phyloP scores from a whole-genome alignment of 92 coral and sea anemone species.

The Zoanthus gigantus region DNA sequence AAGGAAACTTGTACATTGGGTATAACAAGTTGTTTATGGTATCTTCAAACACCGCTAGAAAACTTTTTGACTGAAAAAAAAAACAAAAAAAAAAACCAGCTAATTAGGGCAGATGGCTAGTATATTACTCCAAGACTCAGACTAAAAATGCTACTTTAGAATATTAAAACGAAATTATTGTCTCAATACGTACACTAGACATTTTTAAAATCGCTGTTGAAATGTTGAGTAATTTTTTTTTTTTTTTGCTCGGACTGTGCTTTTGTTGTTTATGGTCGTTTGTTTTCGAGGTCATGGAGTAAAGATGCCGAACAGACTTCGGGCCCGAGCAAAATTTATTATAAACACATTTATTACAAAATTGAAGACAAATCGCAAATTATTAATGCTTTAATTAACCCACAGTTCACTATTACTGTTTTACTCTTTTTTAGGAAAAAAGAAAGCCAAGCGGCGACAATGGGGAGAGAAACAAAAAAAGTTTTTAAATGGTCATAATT shows the following conservation, averaged over 20 bases:
- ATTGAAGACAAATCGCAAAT: not conserved
- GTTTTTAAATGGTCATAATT: not conserved
- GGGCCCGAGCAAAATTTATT: not conserved
- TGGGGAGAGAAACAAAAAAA: not conserved
- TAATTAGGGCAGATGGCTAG: not conserved
- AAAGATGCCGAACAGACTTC: too few species aligned
- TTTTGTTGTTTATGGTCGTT: too few species aligned
- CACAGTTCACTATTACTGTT: not conserved
- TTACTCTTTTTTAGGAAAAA: not conserved
- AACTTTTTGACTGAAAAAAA: constrained; percentile 23
- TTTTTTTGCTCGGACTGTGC: too few species aligned
- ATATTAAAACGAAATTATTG: too few species aligned
- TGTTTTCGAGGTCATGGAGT: too few species aligned
- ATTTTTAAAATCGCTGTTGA: too few species aligned
- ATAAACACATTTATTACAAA: not conserved
- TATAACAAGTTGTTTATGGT: constrained; percentile 2
- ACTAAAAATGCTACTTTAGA: not conserved
- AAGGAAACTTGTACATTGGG: constrained; percentile 73
- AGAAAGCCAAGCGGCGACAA: not conserved
- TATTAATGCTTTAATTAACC: not conserved
- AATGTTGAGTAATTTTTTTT: too few species aligned
- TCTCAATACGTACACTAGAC: too few species aligned
- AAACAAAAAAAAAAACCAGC: not conserved
- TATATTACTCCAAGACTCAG: not conserved
- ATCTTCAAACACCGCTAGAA: constrained; percentile 24